Evolutionary conservation across 2,888 invertebrate genomes (phyloP), one percentile per base, ranked within the genome.

Genomic region (Ormyrus rosae): DNA sequence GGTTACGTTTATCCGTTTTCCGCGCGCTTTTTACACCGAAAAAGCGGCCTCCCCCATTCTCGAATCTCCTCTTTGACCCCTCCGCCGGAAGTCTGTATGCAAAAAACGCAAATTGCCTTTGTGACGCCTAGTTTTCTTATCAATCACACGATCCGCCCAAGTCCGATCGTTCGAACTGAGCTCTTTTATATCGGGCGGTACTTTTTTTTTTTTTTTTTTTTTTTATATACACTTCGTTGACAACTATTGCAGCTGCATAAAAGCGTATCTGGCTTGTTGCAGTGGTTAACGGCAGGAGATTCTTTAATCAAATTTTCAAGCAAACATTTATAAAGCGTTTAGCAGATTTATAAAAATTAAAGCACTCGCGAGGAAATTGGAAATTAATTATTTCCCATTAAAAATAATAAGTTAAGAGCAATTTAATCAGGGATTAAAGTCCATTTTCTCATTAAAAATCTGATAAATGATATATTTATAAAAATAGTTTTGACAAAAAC

Each of bases 331-430:
- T 67, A 67, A 51, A 50, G 64, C 2, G 34, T 34, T 34, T 34
- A 34, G 34, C 34, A 34, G 34, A 51, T 51, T 51, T 67, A 67
- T 67, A 53, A 67, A 67, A 51, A 53, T 51, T 9, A 34, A 48
- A 65, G 51, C 13, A n/a, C n/a, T 2, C n/a, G 48, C 19, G 51
- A 13, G 67, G 13, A 79, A 55, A 68, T 73, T 51, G 68, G 50
- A 53, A 53, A 64, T 74, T 63, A 56, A 74, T 69, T 63, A 69
- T 68, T 58, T 60, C 53, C 50, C 46, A 19, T 69, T 65, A 68
- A 69, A 61, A 74, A 13, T 70, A 71, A 80, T 55, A 65, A 45
- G 58, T 65, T 69, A 67, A 75, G 75, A 65, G 70, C 69, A 48
- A 60, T 71, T 80, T 61, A 70, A 71, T 75, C 60, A 70, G 60